Evolutionary conservation across 2,888 invertebrate genomes (phyloP).

Genomic region (Magallana nippona): DNA sequence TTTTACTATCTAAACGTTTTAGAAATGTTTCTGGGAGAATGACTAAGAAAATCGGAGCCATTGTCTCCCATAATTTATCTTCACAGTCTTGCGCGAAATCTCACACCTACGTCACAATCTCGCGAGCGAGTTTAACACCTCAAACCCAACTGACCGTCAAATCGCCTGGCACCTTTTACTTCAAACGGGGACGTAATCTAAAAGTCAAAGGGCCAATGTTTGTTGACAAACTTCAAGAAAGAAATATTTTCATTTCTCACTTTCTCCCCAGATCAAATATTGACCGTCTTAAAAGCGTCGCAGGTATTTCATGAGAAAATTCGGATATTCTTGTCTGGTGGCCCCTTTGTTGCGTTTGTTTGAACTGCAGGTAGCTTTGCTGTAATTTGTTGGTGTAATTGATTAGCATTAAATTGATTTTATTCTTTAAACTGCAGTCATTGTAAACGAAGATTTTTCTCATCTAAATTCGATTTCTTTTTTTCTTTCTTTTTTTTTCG

Average conservation of each 20-base stretch:
- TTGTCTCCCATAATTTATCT: constrained; percentile 5
- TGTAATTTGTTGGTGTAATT: constrained; percentile 3
- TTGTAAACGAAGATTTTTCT: neutral
- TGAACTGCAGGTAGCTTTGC: neutral
- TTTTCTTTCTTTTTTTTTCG: neutral
- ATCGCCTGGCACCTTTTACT: neutral
- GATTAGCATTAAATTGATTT: constrained; percentile 29
- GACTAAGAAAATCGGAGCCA: constrained; percentile 21
- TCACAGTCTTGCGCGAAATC: constrained; percentile 21
- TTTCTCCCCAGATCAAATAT: constrained; percentile 26
- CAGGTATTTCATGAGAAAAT: constrained; percentile 31
- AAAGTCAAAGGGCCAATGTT: neutral
- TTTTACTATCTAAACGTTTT: neutral
- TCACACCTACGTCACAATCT: constrained; percentile 30
- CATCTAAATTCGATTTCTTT: constrained; percentile 27
- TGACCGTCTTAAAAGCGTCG: constrained; percentile 27
- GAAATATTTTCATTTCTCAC: constrained; percentile 35
- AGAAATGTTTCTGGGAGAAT: constrained; percentile 7
- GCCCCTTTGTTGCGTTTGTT: neutral
- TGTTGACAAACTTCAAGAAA: constrained; percentile 12
- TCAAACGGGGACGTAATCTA: neutral
- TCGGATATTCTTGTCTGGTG: constrained; percentile 23
- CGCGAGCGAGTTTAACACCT: constrained; percentile 4
- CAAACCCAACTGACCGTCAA: neutral
- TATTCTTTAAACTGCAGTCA: neutral